Percentiles rank a stretch among this genome's conserved stretches.
phyloP scores from a whole-genome alignment of 1,140 invertebrate genomes.

The Aphelenchoides besseyi region DNA sequence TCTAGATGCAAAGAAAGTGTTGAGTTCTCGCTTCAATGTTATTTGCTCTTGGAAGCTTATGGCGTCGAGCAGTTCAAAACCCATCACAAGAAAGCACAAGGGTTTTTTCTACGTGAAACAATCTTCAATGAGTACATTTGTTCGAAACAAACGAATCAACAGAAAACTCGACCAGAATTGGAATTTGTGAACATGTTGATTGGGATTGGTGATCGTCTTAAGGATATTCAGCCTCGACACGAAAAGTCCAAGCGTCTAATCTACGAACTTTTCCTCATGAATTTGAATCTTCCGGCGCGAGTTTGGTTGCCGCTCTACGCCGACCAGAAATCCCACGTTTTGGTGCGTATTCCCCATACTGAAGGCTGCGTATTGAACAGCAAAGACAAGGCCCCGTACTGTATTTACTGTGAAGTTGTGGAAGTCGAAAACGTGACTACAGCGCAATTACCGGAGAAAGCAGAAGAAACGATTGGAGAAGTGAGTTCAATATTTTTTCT shows the following conservation, averaged over 20 bases:
- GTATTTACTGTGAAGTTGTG: slow-evolving; percentile 92
- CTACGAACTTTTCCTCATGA: slow-evolving; percentile 84
- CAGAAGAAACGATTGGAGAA: slow-evolving; percentile 26
- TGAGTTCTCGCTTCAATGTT: slow-evolving; percentile 89
- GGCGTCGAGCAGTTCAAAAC: slow-evolving; percentile 73
- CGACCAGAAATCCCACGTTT: slow-evolving; percentile 70
- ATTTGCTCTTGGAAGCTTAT: slow-evolving; percentile 91
- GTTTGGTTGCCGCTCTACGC: slow-evolving; percentile 87
- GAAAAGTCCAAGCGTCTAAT: slow-evolving; percentile 82
- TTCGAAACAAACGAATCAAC: slow-evolving; percentile 17
- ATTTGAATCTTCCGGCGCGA: slow-evolving; percentile 90
- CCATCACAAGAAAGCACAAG: slow-evolving; percentile 78
- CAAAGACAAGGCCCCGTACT: slow-evolving; percentile 97
- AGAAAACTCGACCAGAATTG: slow-evolving; percentile 72
- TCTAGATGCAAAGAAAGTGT: slow-evolving; percentile 82
- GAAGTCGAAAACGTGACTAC: slow-evolving; percentile 81
- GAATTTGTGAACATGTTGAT: slow-evolving; percentile 81
- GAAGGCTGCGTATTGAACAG: slow-evolving; percentile 94
- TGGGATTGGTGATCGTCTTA: slow-evolving; percentile 82
- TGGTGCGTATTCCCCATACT: slow-evolving; percentile 85
- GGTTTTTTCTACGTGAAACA: slow-evolving; percentile 79
- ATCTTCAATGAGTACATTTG: slow-evolving; percentile 68
- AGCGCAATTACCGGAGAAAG: slow-evolving; percentile 74
- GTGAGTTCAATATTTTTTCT: slow-evolving; percentile 16
- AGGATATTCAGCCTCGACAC: slow-evolving; percentile 86